Base-by-base conservation (phyloP, 2,888 invertebrate species). In the Apomyelois bistriatella region DNA sequence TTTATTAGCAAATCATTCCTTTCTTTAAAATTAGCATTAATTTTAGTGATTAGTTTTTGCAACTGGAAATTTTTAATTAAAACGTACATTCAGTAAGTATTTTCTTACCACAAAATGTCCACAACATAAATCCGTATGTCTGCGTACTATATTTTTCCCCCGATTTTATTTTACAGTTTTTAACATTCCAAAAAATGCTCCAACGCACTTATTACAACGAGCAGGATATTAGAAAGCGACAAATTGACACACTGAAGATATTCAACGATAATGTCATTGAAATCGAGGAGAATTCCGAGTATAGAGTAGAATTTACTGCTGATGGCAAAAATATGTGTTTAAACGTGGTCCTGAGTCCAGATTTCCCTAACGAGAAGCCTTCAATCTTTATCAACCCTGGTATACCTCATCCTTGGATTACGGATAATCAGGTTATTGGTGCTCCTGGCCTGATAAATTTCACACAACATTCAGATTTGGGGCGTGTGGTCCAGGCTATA, bases 241-340 rank as follows among this genome's bases (percentile, higher is more conserved):
- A 96, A 88, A 95, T 96, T 61, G 94, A 95, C 73, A 96, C 96
- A 4, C 78, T 96, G 61, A 95, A 95, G 87, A 92, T 96, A 65
- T 96, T 96, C 74, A 96, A 96, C 76, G 95, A 94, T 65, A 93
- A 95, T 87, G 96, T 96, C 16, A 82, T 92, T 17, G 95, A 95
- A 87, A 81, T 95, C 1, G 88, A 87, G 43, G 94, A 94, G 74
- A 93, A 94, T 70, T 90, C 92, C 0, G 95, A 96, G 70, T 96
- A 95, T 70, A 92, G 93, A 64, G 91, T 96, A 1, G 92, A 93
- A 65, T 96, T 96, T 66, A 79, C 86, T 37, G 92, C 94, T 38
- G 93, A 93, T 17, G 92, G 91, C 13, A 92, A 92, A 65, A 92
- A 91, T 68, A 92, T 95, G 82, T 91, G 92, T 54, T 82, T 96